Conservation (phyloP, 2,797 vertebrate species). For the Mormyrus hasselquistii region DNA sequence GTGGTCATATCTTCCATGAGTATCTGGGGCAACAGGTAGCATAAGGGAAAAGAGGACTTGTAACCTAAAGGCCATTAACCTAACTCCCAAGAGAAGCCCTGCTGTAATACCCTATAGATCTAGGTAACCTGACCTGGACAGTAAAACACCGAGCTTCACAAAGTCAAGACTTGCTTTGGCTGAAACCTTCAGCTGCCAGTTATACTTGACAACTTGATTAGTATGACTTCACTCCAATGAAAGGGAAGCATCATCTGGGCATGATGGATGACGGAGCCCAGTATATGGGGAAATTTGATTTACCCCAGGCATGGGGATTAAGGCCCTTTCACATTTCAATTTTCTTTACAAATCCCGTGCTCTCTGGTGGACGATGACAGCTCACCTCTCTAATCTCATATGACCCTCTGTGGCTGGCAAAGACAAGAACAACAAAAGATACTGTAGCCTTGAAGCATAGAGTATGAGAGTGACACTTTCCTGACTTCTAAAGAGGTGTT, state of each 20-base stretch:
- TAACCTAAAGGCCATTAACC: background rate
- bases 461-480: background rate
- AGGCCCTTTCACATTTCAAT: constrained; percentile 21
- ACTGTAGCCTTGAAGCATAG: background rate
- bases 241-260: background rate
- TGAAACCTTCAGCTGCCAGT: background rate
- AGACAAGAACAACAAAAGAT: background rate
- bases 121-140: background rate
- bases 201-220: background rate
- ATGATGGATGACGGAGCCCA: background rate
- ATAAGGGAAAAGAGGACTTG: background rate
- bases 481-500: background rate
- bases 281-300: background rate
- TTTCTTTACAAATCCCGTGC: constrained; percentile 22
- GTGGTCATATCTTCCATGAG: background rate
- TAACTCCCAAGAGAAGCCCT: background rate
- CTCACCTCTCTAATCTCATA: constrained; percentile 18
- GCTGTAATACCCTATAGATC: background rate
- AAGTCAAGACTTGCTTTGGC: background rate
- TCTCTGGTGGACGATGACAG: constrained; percentile 15
- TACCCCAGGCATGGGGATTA: constrained; percentile 15
- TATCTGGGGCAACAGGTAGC: background rate
- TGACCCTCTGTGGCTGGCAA: background rate
- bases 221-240: background rate
- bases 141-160: background rate